Evolutionary conservation across 2,888 invertebrate species (phyloP), one percentile per base, ranked within the genome.

Genomic region (Hymenopus coronatus): DNA sequence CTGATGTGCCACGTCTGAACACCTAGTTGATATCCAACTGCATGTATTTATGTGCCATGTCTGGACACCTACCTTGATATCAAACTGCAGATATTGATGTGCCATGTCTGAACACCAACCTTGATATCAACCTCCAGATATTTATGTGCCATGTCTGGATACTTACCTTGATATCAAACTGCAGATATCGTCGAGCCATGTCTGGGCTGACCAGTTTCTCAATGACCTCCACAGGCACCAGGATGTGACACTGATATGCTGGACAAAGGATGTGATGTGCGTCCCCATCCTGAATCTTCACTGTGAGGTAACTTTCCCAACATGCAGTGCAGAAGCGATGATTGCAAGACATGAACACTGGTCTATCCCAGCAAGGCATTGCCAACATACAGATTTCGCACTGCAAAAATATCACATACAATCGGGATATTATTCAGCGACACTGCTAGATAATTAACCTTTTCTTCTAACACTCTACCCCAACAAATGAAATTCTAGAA

Each of bases 221-320:
- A 89, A 96, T 96, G 33, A 96, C 93, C 91, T 96, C 96, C 1
- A 95, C 95, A 28, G 96, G 96, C 70, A 96, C 96, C 89, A 96
- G 93, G 91, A 95, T 95, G 91, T 94, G 94, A 92, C 96, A 96
- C 91, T 94, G 94, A 92, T 94, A 95, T 81, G 95, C 96, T 28
- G 96, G 96, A 92, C 96, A 96, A 28, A 95, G 93, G 89, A 96
- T 96, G 91, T 95, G 94, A 92, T 96, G 95, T 20, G 95, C 95
- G 91, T 96, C 95, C 14, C 96, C 96, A 91, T 95, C 95, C 92
- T 95, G 94, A 84, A 96, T 96, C 93, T 96, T 96, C 70, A 95
- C 94, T 28, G 95, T 95, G 90, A 96, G 93, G 92, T 96, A 96
- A 88, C 94, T 94, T 92, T 95, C 94, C 96, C 96, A 96, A 92